Conservation (phyloP, 2,797 vertebrate genomes). For the Gymnoscopelus microlampas region DNA sequence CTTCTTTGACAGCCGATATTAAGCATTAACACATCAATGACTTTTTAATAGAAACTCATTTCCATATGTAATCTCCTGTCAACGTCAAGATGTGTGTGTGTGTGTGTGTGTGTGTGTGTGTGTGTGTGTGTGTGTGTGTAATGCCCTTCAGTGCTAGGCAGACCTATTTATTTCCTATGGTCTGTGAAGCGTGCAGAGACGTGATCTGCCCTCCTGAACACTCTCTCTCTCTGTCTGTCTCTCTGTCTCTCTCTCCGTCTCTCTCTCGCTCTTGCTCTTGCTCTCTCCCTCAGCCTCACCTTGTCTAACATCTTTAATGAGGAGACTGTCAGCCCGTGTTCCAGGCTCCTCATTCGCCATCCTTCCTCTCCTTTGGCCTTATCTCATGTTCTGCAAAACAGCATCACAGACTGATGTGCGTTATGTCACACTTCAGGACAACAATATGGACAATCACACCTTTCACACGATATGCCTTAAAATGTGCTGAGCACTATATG, state of each 20-base stretch:
- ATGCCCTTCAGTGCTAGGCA: slow-evolving; percentile 32
- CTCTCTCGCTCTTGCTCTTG: background rate
- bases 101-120: slow-evolving; percentile 5
- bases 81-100: slow-evolving; percentile 28
- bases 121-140: background rate
- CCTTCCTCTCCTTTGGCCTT: slow-evolving; percentile 32
- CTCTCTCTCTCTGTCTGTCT: slow-evolving; percentile 30
- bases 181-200: slow-evolving; percentile 63
- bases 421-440: slow-evolving; percentile 41
- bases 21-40: slow-evolving; percentile 73
- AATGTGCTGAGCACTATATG: background rate
- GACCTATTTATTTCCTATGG: slow-evolving; percentile 25
- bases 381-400: slow-evolving; percentile 53
- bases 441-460: slow-evolving; percentile 21
- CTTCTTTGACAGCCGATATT: slow-evolving; percentile 69
- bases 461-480: background rate
- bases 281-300: background rate
- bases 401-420: slow-evolving; percentile 50
- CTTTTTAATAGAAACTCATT: slow-evolving; percentile 73
- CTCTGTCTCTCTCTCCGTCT: background rate
- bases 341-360: background rate
- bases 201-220: slow-evolving; percentile 53
- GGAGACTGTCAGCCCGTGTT: background rate
- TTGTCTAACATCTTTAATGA: background rate
- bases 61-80: slow-evolving; percentile 64